Base-by-base conservation (phyloP, 2,888 invertebrate genomes). In the Diarsia mendica region DNA sequence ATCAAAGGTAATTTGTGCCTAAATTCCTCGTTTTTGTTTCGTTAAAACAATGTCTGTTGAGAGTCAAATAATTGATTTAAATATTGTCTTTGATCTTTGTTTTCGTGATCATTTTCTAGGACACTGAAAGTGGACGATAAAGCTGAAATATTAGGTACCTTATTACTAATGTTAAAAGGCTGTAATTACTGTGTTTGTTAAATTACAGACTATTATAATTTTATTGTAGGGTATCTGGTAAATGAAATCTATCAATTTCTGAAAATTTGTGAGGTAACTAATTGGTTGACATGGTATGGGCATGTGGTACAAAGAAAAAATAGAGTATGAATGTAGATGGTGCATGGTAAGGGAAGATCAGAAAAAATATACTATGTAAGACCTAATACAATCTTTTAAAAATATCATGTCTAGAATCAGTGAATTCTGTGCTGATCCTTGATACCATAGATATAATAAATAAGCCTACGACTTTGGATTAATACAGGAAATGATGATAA, bases 1-100 rank as follows among this genome's bases (percentile, higher is more conserved):
- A 53, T 81, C 46, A 64, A 48, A 75, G 51, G 81, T 65, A 67
- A 80, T 80, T 66, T 20, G 23, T 1, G 10, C 5, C 39, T 15
- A 63, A 67, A 71, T 72, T 55, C 48, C n/a, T 82, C n/a, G 33
- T n/a, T n/a, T n/a, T n/a, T 51, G 44, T 74, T 67, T 46, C 23
- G 68, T 49, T 64, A 33, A 18, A 75, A 64, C 55, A 39, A 55
- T n/a, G 9, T 51, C n/a, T 9, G 4, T 33, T n/a, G 33, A 39
- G 13, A 49, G 4, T 39, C 11, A 11, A 46, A 58, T 65, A 48
- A 51, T 80, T 60, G 18, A 60, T 51, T 60, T 23, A 65, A 80
- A 39, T 60, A 39, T 60, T 49, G 28, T 60, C 80, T 72, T 65
- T 80, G 65, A 65, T 74, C 51, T 72, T 71, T 53, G 28, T 46